These are phyloP conservation scores for Drosophila murphyi DNA, from an alignment of 1,140 invertebrate species.

Conservation along the genomic window DNA sequence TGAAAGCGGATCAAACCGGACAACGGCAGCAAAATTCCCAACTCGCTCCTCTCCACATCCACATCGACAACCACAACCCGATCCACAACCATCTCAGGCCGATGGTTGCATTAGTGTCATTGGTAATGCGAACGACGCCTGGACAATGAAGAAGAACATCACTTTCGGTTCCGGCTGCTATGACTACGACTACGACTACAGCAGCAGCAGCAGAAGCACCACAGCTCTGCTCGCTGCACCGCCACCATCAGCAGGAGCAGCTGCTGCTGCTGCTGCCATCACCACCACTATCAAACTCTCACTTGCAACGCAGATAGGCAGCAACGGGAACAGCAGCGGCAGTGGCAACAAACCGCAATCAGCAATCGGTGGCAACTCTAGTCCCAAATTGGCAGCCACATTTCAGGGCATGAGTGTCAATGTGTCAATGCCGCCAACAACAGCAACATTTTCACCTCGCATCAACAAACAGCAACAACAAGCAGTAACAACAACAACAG, in stretches of 20 bases:
- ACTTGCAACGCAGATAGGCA: neutral
- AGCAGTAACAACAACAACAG: slow-evolving; percentile 1
- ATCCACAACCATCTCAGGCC: slow-evolving; percentile 5
- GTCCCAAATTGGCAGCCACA: slow-evolving; percentile 33
- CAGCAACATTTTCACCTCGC: neutral
- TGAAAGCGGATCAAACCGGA: neutral
- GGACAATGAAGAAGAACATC: slow-evolving; percentile 34
- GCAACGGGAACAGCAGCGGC: slow-evolving; percentile 7
- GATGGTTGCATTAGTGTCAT: slow-evolving; percentile 18
- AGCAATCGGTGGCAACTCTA: slow-evolving; percentile 32
- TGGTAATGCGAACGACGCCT: neutral
- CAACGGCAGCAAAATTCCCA: neutral
- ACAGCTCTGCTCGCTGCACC: slow-evolving; percentile 13
- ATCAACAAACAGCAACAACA: neutral
- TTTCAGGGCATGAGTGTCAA: slow-evolving; percentile 36
- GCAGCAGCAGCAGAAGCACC: no score
- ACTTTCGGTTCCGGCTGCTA: slow-evolving; percentile 19
- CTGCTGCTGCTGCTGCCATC: no score
- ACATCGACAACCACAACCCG: neutral
- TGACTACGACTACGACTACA: neutral
- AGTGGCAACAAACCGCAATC: neutral
- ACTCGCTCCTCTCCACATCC: neutral
- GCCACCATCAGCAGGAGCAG: neutral
- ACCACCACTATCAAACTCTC: neutral
- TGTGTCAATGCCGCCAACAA: neutral